Evolutionary conservation across 2,113 vertebrate genomes (phyloP).

Genomic region (Neoarius graeffei): DNA sequence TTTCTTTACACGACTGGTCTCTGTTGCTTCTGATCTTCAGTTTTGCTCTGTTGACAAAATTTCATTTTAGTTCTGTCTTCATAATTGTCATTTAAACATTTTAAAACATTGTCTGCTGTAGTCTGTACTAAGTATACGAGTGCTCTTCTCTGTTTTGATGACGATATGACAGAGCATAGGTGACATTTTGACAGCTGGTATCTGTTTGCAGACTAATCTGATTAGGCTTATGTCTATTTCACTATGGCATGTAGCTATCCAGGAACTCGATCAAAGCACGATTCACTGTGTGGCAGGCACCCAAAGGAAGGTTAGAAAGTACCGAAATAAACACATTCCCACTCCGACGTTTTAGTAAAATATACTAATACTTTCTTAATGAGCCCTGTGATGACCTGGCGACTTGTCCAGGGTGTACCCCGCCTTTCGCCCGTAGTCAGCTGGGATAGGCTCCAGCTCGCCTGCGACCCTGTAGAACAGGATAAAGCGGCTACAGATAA

Average conservation of each 20-base stretch:
- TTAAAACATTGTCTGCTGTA: not conserved
- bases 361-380: not conserved
- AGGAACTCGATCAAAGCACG: no score
- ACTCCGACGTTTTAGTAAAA: not conserved
- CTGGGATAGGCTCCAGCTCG: no score
- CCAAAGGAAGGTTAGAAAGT: not conserved
- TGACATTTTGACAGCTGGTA: not conserved
- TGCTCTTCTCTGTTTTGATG: not conserved
- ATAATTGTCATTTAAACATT: not conserved
- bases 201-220: not conserved
- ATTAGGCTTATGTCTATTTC: not conserved
- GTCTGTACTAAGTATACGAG: not conserved
- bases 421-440: no score
- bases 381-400: no score
- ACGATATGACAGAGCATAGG: not conserved
- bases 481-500: no score
- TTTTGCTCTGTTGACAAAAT: not conserved
- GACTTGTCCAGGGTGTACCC: no score
- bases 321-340: not conserved
- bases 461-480: no score
- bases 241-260: not conserved
- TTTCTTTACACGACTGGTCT: not conserved
- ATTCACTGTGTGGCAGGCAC: no score
- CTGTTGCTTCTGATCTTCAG: not conserved
- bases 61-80: not conserved